phyloP scores from a whole-genome alignment of 2,888 invertebrate species.

The Polydesmus complanatus region DNA sequence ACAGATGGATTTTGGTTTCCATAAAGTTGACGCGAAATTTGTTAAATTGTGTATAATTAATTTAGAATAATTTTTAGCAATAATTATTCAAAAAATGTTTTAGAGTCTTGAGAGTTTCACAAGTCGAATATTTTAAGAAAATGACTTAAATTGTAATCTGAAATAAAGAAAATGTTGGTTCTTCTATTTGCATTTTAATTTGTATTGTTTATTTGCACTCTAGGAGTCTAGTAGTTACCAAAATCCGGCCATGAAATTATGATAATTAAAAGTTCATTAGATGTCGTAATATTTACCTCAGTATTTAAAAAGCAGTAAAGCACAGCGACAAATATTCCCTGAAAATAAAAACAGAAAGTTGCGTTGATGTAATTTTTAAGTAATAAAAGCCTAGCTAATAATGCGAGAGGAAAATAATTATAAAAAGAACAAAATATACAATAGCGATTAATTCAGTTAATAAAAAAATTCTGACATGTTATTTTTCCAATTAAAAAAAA shows the following conservation, averaged over 20 bases:
- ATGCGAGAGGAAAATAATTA: too few relatives aligned
- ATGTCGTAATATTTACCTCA: slow-evolving; percentile 21
- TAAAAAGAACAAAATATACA: neutral
- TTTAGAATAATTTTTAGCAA: too few relatives aligned
- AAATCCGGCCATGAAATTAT: neutral
- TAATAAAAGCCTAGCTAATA: too few relatives aligned
- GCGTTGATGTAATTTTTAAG: too few relatives aligned
- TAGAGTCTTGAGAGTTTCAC: too few relatives aligned
- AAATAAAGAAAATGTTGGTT: neutral
- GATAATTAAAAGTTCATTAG: neutral
- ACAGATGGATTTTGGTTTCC: too few relatives aligned
- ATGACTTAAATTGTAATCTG: too few relatives aligned
- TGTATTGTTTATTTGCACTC: neutral
- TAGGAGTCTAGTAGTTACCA: neutral
- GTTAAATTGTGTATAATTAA: too few relatives aligned
- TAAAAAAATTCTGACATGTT: neutral
- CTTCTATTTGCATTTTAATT: neutral
- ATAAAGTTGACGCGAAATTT: too few relatives aligned
- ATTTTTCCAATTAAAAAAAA: neutral
- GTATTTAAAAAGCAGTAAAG: slow-evolving; percentile 24
- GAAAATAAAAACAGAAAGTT: too few relatives aligned
- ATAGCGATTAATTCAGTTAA: neutral
- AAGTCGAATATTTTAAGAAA: too few relatives aligned
- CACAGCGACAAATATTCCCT: slow-evolving; percentile 23
- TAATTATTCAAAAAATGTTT: too few relatives aligned